Base-by-base conservation (phyloP, 2,797 vertebrate species). In the Rhinichthys osculus region DNA sequence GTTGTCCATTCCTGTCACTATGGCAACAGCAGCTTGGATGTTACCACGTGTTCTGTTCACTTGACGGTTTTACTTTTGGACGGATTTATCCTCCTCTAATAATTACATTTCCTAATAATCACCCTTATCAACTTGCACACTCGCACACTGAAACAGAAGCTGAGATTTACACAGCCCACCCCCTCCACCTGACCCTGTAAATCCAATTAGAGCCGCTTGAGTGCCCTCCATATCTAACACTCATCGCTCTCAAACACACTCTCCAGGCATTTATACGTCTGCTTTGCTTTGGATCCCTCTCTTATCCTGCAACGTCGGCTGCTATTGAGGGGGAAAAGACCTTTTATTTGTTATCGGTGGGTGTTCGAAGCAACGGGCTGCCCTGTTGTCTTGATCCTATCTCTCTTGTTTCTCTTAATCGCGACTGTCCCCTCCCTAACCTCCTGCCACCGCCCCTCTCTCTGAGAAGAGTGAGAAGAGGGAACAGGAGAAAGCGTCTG, bases 161-260 rank as follows among this genome's bases (percentile, higher is more conserved):
- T 16, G 27, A 52, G 54, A 35, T 23, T 78, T 70, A 35, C 33
- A n/a, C 7, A 50, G 74, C 33, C 74, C 40, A 50, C 7, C 67
- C 30, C 52, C 30, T 64, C 74, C 88, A 90, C 84, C 88, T 89
- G 87, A 91, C 90, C 79, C 80, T 83, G 42, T 82, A 89, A 89
- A 90, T 90, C 92, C 86, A 88, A 85, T 89, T 90, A 89, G 74
- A 85, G 79, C 79, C 47, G 84, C 78, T 52, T 38, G 81, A 88
- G 35, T 83, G 86, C 86, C 62, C 78, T 82, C 33, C 78, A 64
- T 6, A 64, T 64, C 59, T 33, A 8, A 30, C 62, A 66, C 14
- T 66, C 62, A 33, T 57, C 17, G 50, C 70, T 21, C 71, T 54
- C 78, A 9, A 42, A 17, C 38, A 27, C 69, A 47, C 30, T 62